phyloP scores from a whole-genome alignment of 1,140 invertebrate species.

The Penaeus chinensis region DNA sequence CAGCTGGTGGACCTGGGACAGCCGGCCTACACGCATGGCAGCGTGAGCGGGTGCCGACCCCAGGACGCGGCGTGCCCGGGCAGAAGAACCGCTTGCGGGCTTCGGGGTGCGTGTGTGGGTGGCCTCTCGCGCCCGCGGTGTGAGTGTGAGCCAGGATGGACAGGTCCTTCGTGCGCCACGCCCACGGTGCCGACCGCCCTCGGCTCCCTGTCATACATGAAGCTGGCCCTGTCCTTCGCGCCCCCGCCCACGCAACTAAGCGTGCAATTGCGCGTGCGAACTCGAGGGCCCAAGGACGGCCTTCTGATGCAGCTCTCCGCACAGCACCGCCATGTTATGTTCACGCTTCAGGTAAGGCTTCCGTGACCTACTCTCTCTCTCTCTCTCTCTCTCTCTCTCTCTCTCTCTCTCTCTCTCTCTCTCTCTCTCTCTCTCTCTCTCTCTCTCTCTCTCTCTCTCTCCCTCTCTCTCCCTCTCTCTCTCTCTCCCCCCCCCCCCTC shows the following conservation, averaged over 20 bases:
- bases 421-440: too few species aligned
- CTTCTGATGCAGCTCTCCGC: slow-evolving; percentile 75
- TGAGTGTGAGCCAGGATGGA: slow-evolving; percentile 89
- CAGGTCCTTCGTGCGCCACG: slow-evolving; percentile 81
- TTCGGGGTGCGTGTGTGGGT: slow-evolving; percentile 91
- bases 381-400: too few species aligned
- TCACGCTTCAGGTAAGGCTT: slow-evolving; percentile 78
- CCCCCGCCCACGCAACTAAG: slow-evolving; percentile 90
- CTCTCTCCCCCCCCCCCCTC: too few species aligned
- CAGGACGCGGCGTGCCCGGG: slow-evolving; percentile 86
- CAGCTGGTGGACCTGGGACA: slow-evolving; percentile 87
- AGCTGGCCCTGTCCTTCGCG: slow-evolving; percentile 93
- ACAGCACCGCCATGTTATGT: slow-evolving; percentile 90
- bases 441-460: too few species aligned
- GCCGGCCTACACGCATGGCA: slow-evolving; percentile 85
- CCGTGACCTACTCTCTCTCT: too few species aligned
- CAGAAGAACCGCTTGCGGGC: slow-evolving; percentile 84
- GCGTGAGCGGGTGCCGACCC: slow-evolving; percentile 84
- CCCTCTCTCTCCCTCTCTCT: too few species aligned
- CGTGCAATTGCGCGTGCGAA: slow-evolving; percentile 91
- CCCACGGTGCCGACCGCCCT: slow-evolving; percentile 88
- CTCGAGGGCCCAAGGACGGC: slow-evolving; percentile 89
- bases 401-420: too few species aligned
- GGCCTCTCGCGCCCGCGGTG: slow-evolving; percentile 87
- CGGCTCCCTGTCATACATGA: slow-evolving; percentile 90